Evolutionary conservation across 2,797 vertebrate genomes (phyloP), one percentile per base, ranked within the genome.

Genomic region (Tangara arthus): DNA sequence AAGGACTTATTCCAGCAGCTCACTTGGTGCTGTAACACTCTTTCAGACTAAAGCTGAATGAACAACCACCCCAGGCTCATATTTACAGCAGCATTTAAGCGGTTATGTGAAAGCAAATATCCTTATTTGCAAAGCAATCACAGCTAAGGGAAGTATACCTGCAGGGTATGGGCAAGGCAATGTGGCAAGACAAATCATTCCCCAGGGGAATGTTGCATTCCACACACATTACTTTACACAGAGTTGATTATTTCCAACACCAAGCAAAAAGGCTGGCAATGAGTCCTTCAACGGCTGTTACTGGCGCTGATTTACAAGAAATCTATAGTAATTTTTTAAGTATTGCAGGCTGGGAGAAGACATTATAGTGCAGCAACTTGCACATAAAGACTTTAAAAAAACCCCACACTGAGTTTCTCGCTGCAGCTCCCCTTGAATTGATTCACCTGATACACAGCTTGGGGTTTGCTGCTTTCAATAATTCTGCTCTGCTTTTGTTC

Each of bases 261-360:
- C 0, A 0, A 42, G 52, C 35, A 70, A 44, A 44, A 63, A 93
- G 19, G 14, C 42, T 89, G 72, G 66, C 42, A 71, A 50, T 57
- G 39, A 76, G 27, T 72, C n/a, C 32, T 50, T 95, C 55, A 49
- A 20, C 13, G 24, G 27, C 49, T 71, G 52, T 64, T 70, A 87
- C 79, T 77, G 66, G 49, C 9, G 15, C 49, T 87, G 66, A 90
- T 93, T 97, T 89, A 96, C 77, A 87, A 76, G 81, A 76, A 92
- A 89, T 75, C 52, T 79, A 49, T 82, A 82, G 83, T 70, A 87
- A 65, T 91, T 86, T 88, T 95, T 92, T 35, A 90, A 92, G 66
- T 50, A 57, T 42, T 66, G 24, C 59, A 84, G 35, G n/a, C 21
- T 81, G 39, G 46, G 71, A 86, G 73, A 72, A 65, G 64, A 61